Base-by-base conservation (phyloP, 1,140 invertebrate genomes). In the Diploscapter pachys region DNA sequence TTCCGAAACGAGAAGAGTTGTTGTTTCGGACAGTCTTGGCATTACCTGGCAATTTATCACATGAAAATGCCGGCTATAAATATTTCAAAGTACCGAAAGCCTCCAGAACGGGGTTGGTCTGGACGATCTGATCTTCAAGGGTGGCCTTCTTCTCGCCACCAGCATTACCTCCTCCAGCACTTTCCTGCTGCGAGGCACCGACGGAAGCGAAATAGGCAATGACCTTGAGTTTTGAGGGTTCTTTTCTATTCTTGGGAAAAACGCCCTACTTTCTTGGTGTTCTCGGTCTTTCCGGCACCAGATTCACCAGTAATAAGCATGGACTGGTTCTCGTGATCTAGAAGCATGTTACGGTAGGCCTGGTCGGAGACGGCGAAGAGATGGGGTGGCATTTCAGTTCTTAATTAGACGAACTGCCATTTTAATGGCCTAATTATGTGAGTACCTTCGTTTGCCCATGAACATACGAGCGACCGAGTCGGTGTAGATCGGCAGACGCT, bases 361-460 rank as follows among this genome's bases (percentile, higher is more conserved):
- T 94, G 94, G 88, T 99, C 96, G 89, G 96, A 96, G 89, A 99
- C 95, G 88, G 96, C 95, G 89, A 99, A 99, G 88, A 99, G 93
- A 89, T 99, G 97, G 79, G 97, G 96, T 86, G 97, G 97, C 83
- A 99, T 93, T 90, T 99, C 97, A 90, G 93, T 97, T 89, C 96
- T 93, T 89, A 59, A 31, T 11, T 11, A 59, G 57, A 2, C 9
- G 31, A 31, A 59, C 1, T 11, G 57, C 9, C 9, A 59, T 11
- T 11, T 11, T 11, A 31, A 2, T 11, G 31, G 57, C 9, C 9
- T 59, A 11, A 11, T 59, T 59, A 0, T 1, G 31, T 31, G 31
- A 31, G 31, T 31, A 59, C 31, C 66, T 63, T 63, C 67, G 51
- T 65, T 71, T 71, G 87, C 96, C 95, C 89, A 94, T 92, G 91